phyloP scores from a whole-genome alignment of 2,888 invertebrate genomes.

The Tineola bisselliella region DNA sequence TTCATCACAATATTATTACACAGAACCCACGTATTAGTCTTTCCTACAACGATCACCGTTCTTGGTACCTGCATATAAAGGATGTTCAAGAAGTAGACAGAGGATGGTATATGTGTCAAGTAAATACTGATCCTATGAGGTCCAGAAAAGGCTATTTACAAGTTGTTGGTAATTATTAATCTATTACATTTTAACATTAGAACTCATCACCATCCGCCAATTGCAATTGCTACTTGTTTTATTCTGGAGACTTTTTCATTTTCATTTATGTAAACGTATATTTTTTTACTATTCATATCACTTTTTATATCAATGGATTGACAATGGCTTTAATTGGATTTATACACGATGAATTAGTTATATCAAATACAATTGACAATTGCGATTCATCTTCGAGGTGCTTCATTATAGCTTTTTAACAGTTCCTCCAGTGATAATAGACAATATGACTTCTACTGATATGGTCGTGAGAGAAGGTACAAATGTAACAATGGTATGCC shows the following conservation, averaged over 20 bases:
- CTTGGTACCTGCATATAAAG: slow-evolving; percentile 91
- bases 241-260: no score
- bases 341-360: no score
- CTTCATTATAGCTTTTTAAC: not conserved
- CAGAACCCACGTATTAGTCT: slow-evolving; percentile 89
- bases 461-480: slow-evolving; percentile 91
- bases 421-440: slow-evolving; percentile 93
- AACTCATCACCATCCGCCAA: no score
- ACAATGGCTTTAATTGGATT: no score
- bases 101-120: slow-evolving; percentile 93
- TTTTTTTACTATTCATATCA: no score
- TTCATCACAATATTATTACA: slow-evolving; percentile 91
- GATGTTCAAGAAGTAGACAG: slow-evolving; percentile 88
- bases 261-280: no score
- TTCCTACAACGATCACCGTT: slow-evolving; percentile 88
- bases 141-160: slow-evolving; percentile 89
- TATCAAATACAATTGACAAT: no score
- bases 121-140: slow-evolving; percentile 94
- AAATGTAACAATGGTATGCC: slow-evolving; percentile 87
- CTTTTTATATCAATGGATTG: no score
- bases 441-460: slow-evolving; percentile 89
- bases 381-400: no score
- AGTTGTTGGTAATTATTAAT: slow-evolving; percentile 80
- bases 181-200: not conserved
- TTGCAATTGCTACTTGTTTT: no score